These are phyloP conservation scores for Dolomedes plantarius DNA, from an alignment of 2,888 invertebrate genomes.

Conservation along the genomic window DNA sequence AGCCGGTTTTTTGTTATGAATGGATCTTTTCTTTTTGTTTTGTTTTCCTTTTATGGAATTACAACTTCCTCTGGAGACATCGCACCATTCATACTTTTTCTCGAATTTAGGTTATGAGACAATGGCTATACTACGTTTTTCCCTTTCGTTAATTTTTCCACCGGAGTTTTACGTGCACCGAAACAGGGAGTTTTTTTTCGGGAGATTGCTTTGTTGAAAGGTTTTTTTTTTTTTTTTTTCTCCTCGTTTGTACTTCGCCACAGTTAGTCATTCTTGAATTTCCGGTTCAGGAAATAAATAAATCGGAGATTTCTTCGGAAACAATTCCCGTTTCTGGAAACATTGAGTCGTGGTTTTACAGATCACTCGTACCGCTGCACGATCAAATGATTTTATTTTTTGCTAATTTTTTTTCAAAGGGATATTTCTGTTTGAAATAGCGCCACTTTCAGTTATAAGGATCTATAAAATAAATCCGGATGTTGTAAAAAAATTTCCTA, in stretches of 20 bases:
- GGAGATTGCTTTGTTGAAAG: neutral
- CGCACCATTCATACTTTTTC: conserved; percentile 25
- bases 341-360: neutral
- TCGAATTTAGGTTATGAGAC: conserved; percentile 27
- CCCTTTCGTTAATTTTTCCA: conserved; percentile 29
- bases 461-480: too few species aligned
- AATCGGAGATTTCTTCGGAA: conserved; percentile 23
- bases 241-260: neutral
- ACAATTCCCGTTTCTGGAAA: neutral
- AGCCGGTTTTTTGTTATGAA: conserved; percentile 43
- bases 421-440: too few species aligned
- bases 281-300: conserved; percentile 26
- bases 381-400: too few species aligned
- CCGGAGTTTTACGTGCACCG: conserved; percentile 31
- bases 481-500: too few species aligned
- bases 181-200: neutral
- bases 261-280: conserved; percentile 32
- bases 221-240: neutral
- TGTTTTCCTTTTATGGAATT: conserved; percentile 36
- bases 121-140: conserved; percentile 24
- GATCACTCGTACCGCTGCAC: neutral
- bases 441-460: too few species aligned
- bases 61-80: conserved; percentile 31
- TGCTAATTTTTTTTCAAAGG: too few species aligned
- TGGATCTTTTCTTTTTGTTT: conserved; percentile 41